Evolutionary conservation across 2,888 invertebrate genomes (phyloP).

Genomic region (Phania funesta): DNA sequence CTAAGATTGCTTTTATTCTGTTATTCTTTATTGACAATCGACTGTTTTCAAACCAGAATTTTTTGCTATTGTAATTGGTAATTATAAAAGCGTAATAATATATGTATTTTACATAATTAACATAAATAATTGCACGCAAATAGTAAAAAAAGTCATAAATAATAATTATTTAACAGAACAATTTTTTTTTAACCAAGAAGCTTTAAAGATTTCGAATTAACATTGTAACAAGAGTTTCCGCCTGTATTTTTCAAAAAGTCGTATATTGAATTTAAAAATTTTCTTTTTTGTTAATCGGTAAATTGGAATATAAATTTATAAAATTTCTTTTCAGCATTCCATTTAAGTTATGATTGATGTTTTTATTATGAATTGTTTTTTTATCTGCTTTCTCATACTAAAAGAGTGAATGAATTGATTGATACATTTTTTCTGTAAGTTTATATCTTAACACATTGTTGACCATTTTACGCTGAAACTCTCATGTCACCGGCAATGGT

Average conservation of each 20-base stretch:
- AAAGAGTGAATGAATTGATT: slow-evolving; percentile 7
- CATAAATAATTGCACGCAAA: too few species aligned
- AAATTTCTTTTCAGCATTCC: slow-evolving; percentile 47
- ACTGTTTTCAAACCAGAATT: too few species aligned
- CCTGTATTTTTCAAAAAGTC: slow-evolving; percentile 19
- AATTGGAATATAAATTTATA: neutral
- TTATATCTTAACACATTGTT: too few species aligned
- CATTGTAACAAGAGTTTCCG: neutral
- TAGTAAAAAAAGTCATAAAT: too few species aligned
- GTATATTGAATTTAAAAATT: neutral
- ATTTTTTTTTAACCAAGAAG: neutral
- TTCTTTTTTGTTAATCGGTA: neutral
- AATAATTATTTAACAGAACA: neutral
- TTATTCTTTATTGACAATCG: too few species aligned
- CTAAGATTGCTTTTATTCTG: too few species aligned
- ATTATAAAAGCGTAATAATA: too few species aligned
- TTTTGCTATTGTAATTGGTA: too few species aligned
- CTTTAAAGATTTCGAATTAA: slow-evolving; percentile 14
- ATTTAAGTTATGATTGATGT: neutral
- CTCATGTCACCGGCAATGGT: too few species aligned
- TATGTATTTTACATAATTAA: too few species aligned
- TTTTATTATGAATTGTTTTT: neutral
- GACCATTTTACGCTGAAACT: too few species aligned
- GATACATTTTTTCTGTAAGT: neutral
- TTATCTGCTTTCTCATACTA: neutral